phyloP scores from a whole-genome alignment of 2,797 vertebrate species.

The Sebastiscus albofasciatus region DNA sequence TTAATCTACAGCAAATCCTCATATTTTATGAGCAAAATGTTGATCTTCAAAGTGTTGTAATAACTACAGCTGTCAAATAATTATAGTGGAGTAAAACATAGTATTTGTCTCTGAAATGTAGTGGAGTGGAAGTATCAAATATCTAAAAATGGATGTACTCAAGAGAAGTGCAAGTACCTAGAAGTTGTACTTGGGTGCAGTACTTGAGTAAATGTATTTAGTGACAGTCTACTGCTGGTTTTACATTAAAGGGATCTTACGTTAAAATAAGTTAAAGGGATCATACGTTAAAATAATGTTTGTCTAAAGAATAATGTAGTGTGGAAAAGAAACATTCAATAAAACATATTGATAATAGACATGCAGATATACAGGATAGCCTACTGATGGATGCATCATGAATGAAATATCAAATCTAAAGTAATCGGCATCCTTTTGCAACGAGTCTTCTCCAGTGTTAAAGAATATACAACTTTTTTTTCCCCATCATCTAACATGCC shows the following conservation, averaged over 20 bases:
- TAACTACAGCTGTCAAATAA: background rate
- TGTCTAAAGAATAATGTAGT: background rate
- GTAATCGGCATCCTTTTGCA: background rate
- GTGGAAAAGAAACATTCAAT: background rate
- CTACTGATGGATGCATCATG: background rate
- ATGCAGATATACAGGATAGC: background rate
- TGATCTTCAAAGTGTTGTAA: background rate
- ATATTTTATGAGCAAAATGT: background rate
- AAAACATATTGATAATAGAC: background rate
- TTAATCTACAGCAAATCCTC: background rate
- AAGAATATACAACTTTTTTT: conserved; percentile 4
- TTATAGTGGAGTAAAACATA: background rate
- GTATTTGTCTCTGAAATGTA: background rate
- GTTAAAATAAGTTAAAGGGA: background rate
- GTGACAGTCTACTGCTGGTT: background rate
- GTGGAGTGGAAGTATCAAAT: background rate
- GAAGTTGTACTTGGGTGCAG: background rate
- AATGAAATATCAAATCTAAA: background rate
- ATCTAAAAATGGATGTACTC: background rate
- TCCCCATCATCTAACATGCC: conserved; percentile 12
- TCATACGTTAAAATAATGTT: background rate
- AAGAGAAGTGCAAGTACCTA: background rate
- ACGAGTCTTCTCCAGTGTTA: background rate
- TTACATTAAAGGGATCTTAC: background rate
- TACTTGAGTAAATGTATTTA: background rate